Evolutionary conservation across 2,888 invertebrate species (phyloP).

Genomic region (Mycogona germanica): DNA sequence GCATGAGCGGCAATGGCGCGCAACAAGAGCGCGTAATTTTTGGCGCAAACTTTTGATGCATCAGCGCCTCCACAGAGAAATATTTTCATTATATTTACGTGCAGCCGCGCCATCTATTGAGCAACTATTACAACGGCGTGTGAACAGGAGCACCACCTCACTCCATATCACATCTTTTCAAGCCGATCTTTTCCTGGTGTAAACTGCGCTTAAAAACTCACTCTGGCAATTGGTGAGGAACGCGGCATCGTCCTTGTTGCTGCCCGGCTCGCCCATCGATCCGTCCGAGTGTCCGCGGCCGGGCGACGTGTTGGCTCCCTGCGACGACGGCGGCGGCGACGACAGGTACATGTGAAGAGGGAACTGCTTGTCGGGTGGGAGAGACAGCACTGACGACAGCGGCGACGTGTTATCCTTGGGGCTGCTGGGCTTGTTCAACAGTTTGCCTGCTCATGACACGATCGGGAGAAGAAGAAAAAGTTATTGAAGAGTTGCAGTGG

Average conservation of each 20-base stretch:
- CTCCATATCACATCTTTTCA: no score
- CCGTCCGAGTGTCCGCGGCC: constrained; percentile 6
- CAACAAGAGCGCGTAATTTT: no score
- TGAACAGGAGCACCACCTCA: no score
- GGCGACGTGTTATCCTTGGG: constrained; percentile 8
- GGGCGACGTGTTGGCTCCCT: background rate
- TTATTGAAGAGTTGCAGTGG: no score
- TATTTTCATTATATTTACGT: no score
- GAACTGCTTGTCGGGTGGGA: constrained; percentile 18
- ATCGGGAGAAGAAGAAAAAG: no score
- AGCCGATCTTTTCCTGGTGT: no score
- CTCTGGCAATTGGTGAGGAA: constrained; percentile 14
- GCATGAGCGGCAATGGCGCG: no score
- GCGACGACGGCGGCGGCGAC: constrained; percentile 12
- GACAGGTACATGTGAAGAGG: constrained; percentile 21
- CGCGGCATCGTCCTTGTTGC: constrained; percentile 14
- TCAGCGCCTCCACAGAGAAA: no score
- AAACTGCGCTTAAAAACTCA: background rate
- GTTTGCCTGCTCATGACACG: background rate
- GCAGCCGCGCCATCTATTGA: no score
- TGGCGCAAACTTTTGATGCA: no score
- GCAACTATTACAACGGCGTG: no score
- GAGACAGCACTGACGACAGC: constrained; percentile 2
- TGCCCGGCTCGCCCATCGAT: constrained; percentile 7
- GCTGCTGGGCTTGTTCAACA: constrained; percentile 1